A percentile compares a stretch with the other conserved stretches of the same genome.
Conservation (phyloP, 2,113 vertebrate species). For the Myiozetetes cayanensis region DNA sequence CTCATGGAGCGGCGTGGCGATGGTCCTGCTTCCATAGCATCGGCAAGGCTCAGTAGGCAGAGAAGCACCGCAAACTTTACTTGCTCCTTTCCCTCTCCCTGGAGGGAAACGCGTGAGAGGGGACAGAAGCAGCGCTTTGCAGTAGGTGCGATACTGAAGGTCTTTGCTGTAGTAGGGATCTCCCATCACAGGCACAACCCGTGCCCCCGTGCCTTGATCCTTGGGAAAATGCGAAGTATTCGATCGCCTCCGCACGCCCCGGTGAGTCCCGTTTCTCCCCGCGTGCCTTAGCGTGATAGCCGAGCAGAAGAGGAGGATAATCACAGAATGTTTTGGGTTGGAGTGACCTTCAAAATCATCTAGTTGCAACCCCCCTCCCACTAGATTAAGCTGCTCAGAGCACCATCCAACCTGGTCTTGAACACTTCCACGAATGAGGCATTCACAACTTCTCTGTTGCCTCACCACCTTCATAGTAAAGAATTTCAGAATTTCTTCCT, state of each 20-base stretch:
- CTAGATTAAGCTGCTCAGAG: not conserved
- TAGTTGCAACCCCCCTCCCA: not conserved
- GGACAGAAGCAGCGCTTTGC: not conserved
- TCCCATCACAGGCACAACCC: not conserved
- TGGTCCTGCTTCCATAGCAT: not conserved
- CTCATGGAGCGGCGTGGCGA: fast-evolving
- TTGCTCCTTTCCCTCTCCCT: not conserved
- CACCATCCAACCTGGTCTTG: not conserved
- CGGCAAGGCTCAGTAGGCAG: not conserved
- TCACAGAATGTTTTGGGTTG: not conserved
- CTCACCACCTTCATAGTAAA: not conserved
- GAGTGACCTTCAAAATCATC: not conserved
- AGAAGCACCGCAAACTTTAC: not conserved
- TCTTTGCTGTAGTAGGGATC: not conserved
- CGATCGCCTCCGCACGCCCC: not conserved
- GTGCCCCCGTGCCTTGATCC: not conserved
- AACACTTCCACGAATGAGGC: not conserved
- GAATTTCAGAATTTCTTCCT: not conserved
- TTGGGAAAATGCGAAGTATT: not conserved
- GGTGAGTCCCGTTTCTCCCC: not conserved
- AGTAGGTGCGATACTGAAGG: not conserved
- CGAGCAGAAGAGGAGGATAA: not conserved
- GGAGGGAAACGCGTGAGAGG: not conserved
- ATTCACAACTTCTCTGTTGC: not conserved
- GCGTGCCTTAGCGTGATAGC: not conserved